These are phyloP conservation scores for Calliscelio sp. DNA, from an alignment of 2,888 invertebrate genomes.

Conservation along the genomic window DNA sequence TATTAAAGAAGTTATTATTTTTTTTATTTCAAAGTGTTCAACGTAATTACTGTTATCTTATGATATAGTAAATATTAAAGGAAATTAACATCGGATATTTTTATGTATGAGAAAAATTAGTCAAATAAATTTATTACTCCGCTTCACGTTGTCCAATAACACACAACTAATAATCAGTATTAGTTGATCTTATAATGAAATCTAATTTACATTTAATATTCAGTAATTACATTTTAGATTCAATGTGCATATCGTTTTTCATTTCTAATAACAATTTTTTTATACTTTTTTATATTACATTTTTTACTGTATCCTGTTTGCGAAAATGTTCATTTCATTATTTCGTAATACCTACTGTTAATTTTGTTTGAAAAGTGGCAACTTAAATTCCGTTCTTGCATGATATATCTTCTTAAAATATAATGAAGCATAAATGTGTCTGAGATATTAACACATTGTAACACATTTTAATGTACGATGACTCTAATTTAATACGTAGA, in stretches of 20 bases:
- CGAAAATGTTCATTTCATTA: too few species aligned
- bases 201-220: too few species aligned
- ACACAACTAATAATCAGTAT: too few species aligned
- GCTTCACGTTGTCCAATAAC: not conserved
- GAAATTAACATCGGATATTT: not conserved
- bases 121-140: not conserved
- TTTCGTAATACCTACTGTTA: too few species aligned
- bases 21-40: slow-evolving; percentile 50
- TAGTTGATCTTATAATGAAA: too few species aligned
- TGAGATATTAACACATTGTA: slow-evolving; percentile 39
- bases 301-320: too few species aligned
- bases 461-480: slow-evolving; percentile 19
- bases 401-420: not conserved
- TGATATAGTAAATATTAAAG: slow-evolving; percentile 15
- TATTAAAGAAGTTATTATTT: slow-evolving; percentile 66
- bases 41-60: slow-evolving; percentile 25
- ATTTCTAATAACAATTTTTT: too few species aligned
- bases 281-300: too few species aligned
- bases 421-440: slow-evolving; percentile 37
- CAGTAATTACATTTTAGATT: too few species aligned
- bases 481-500: slow-evolving; percentile 2
- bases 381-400: not conserved
- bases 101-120: not conserved
- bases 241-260: too few species aligned
- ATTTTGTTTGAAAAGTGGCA: not conserved